A percentile compares a stretch with the other conserved stretches of the same genome.
phyloP scores from a whole-genome alignment of 1,140 invertebrate genomes.

The Phthorimaea operculella region DNA sequence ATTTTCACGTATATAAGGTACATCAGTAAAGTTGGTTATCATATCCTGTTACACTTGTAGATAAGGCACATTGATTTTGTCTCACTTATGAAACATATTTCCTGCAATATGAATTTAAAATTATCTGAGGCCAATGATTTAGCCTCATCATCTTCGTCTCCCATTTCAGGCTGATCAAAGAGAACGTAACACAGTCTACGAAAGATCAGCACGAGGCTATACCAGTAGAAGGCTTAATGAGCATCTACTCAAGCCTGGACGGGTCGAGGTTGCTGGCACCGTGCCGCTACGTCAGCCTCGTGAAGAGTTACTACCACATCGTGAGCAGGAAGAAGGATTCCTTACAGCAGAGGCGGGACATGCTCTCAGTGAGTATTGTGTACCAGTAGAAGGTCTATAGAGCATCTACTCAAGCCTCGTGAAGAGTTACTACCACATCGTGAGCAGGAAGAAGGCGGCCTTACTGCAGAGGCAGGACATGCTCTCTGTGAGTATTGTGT shows the following conservation, averaged over 20 bases:
- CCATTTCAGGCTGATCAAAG: conserved; percentile 46
- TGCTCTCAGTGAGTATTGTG: conserved; percentile 38
- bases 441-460: conserved; percentile 35
- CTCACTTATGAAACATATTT: too few relatives aligned
- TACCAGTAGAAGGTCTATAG: conserved; percentile 43
- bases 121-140: too few relatives aligned
- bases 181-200: conserved; percentile 30
- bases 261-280: conserved; percentile 26
- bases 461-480: conserved; percentile 38
- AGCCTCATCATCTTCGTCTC: too few relatives aligned
- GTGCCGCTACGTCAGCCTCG: conserved; percentile 41
- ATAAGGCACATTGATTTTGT: too few relatives aligned
- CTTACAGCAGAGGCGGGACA: conserved; percentile 37
- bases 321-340: conserved; percentile 36
- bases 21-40: too few relatives aligned
- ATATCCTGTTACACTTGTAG: too few relatives aligned
- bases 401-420: conserved; percentile 43
- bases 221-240: conserved; percentile 41
- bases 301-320: conserved; percentile 49
- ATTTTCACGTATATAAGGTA: too few relatives aligned
- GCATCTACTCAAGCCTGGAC: conserved; percentile 40
- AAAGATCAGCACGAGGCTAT: conserved; percentile 32
- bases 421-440: conserved; percentile 45
- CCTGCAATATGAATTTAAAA: too few relatives aligned
- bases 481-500: conserved; percentile 42